Conservation (phyloP, 2,797 vertebrate species). For the Chiroxiphia lanceolata region DNA sequence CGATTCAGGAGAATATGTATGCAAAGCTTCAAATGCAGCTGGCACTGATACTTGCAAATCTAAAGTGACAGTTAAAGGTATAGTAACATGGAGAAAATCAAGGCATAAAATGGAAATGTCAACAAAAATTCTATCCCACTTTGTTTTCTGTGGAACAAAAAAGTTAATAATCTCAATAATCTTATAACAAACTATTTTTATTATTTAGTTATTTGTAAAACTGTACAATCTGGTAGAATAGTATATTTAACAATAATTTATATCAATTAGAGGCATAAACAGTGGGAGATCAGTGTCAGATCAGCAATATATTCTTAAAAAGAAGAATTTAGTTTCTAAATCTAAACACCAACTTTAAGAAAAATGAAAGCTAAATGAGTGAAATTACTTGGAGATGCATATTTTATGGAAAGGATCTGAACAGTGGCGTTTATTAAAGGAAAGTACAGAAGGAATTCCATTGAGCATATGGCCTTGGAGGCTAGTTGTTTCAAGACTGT, state of each 20-base stretch:
- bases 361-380: background rate
- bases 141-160: background rate
- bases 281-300: background rate
- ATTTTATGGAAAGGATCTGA: background rate
- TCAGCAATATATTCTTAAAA: background rate
- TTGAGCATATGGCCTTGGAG: background rate
- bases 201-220: background rate
- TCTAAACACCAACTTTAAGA: background rate
- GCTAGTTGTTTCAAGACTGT: background rate
- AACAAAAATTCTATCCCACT: background rate
- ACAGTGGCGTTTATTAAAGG: background rate
- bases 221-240: background rate
- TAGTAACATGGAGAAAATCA: background rate
- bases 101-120: background rate
- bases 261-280: background rate
- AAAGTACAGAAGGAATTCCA: background rate
- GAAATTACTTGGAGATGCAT: background rate
- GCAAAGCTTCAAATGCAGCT: conserved; percentile 91
- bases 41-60: conserved; percentile 92
- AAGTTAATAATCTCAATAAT: background rate
- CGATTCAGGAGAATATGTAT: conserved; percentile 91
- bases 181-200: background rate
- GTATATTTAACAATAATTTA: background rate
- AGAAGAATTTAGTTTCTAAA: background rate
- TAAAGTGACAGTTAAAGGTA: conserved; percentile 94